Evolutionary conservation across 2,113 vertebrate species (phyloP), one percentile per base, ranked within the genome.

Genomic region (Pongo pygmaeus): DNA sequence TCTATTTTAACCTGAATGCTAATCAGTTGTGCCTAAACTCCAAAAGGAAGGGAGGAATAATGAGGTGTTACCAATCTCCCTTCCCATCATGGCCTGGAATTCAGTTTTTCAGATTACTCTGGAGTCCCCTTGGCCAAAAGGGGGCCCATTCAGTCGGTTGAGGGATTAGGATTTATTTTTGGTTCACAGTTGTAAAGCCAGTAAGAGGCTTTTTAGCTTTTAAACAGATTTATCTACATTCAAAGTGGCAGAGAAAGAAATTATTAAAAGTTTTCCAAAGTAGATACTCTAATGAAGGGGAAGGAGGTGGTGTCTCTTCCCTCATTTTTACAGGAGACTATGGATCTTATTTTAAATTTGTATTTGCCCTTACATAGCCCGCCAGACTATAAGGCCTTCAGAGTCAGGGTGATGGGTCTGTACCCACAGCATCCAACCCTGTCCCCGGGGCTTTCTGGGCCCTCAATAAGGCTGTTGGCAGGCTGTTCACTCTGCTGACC

Each of bases 391-490:
- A 32, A 77, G 27, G 7, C 61, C 25, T 80, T 27, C 20, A 20
- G 46, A 48, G 38, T 13, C 8, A 12, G 55, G 46, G 22, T 0
- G 0, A 43, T 22, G 22, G 1, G n/a, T 25, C 52, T 22, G 13
- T 23, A 13, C 18, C 77, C 38, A 40, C 5, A 50, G 6, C 23
- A 13, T 18, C 30, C 0, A 0, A 11, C 20, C 12, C 9, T 40
- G 22, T 6, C 16, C 55, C 32, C 2, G 1, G 40, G 13, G 30
- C 88, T 78, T 57, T n/a, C 55, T 0, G 27, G 43, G 23, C 13
- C 35, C 57, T 13, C 46, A 2, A 8, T 52, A 61, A 43, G 1
- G 11, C 20, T 55, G 1, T 8, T 22, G 9, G 40, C 12, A 50
- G 32, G 18, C 10, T 35, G 17, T 10, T 67, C 40, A 13, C 30